A percentile compares a stretch with the other conserved stretches of the same genome.
phyloP scores from a whole-genome alignment of 2,113 vertebrate genomes.

The Stomatorhinus ivindoensis region DNA sequence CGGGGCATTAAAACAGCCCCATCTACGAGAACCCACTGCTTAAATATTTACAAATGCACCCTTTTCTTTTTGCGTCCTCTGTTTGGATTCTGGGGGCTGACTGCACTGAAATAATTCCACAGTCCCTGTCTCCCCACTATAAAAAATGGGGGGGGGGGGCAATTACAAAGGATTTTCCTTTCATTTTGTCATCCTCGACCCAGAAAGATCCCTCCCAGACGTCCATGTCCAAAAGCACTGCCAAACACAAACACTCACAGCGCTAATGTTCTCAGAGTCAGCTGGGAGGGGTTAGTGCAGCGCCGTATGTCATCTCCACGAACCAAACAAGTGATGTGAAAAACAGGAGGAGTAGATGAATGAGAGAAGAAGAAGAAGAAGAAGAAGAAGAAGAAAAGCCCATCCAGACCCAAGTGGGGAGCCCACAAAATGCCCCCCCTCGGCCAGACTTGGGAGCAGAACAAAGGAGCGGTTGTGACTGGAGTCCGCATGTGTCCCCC shows the following conservation, averaged over 20 bases:
- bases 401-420: conserved; percentile 18
- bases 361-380: conserved; percentile 27
- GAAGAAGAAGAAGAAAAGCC: conserved; percentile 27
- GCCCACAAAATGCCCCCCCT: conserved; percentile 31
- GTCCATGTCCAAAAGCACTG: background rate
- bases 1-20: background rate
- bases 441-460: conserved; percentile 27
- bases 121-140: background rate
- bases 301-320: background rate
- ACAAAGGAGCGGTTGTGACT: conserved; percentile 32
- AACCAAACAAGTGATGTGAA: conserved; percentile 17
- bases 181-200: conserved; percentile 14
- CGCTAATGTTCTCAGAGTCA: background rate
- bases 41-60: conserved; percentile 3
- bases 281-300: background rate
- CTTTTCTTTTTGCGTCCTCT: background rate
- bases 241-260: background rate
- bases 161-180: conserved; percentile 32
- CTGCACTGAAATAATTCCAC: background rate
- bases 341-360: conserved; percentile 17
- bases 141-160: conserved; percentile 5
- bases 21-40: background rate
- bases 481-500: conserved; percentile 27
- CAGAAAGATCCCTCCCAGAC: background rate
- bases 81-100: conserved; percentile 4